Percentiles rank a stretch among this genome's conserved stretches.
phyloP scores from a whole-genome alignment of 2,113 vertebrate genomes.

The Triplophysa dalaica region DNA sequence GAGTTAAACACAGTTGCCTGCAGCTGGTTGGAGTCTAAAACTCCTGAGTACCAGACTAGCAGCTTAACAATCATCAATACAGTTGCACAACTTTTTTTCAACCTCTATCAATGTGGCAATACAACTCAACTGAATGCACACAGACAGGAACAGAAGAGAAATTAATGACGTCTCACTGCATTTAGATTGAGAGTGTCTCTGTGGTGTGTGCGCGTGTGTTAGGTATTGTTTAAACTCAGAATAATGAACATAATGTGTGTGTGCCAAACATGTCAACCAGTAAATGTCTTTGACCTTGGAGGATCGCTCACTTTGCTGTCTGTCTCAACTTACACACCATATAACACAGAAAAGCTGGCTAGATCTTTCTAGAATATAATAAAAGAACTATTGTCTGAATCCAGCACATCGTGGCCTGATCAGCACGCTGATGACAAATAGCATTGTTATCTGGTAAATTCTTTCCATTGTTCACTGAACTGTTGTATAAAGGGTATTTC shows the following conservation, averaged over 20 bases:
- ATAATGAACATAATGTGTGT: background rate
- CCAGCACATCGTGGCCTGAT: no score
- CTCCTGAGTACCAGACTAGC: background rate
- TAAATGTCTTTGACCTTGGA: conserved; percentile 41
- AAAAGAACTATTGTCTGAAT: no score
- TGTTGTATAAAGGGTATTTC: no score
- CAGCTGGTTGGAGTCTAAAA: background rate
- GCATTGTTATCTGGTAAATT: no score
- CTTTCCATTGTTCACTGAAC: no score
- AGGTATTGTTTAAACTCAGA: background rate
- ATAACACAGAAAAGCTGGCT: conserved; percentile 5
- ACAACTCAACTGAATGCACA: background rate
- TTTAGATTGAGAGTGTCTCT: conserved; percentile 11
- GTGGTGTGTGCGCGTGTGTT: background rate
- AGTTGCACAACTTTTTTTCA: background rate
- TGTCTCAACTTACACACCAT: conserved; percentile 11
- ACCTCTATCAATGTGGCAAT: background rate
- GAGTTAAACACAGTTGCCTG: background rate
- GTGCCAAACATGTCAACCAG: background rate
- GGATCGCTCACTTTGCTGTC: conserved; percentile 27
- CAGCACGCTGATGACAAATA: no score
- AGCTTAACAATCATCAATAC: background rate
- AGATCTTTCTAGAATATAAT: no score
- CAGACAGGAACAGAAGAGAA: background rate
- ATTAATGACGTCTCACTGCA: background rate